Evolutionary conservation across 1,140 invertebrate species (phyloP), one percentile per base, ranked within the genome.

Genomic region (Dysdera silvatica): DNA sequence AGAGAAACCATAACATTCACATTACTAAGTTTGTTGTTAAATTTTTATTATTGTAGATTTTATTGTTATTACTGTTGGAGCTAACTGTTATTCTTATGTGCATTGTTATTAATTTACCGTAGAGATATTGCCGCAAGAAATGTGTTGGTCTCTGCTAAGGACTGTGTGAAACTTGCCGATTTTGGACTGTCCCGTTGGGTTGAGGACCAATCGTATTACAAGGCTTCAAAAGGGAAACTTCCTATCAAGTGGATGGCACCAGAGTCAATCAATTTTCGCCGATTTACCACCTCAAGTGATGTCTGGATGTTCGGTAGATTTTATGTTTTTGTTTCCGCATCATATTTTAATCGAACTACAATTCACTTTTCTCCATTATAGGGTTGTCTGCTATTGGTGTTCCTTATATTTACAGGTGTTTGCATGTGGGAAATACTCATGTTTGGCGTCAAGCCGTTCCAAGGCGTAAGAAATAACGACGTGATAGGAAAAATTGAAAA

Each of bases 211-310:
- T 93, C 88, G 65, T 97, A 97, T 77, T 98, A 98, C 77, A 95
- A 95, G 75, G 93, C 94, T 10, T 95, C 93, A 5, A 91, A 91
- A 76, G 91, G 93, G 16, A 96, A 97, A 76, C 78, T 98, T 55
- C 95, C 94, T 2, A 96, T 98, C 66, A 99, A 99, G 74, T 99
- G 96, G 96, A 95, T 99, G 94, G 93, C 95, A 31, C 96, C 96
- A 0, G 97, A 99, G 77, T 95, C 91, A 12, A 98, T 99, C 63
- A 98, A 98, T 78, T 98, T 98, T 75, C 79, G 71, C 59, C 79
- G 92, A 69, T 99, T 99, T 76, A 98, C 95, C 0, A 91, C 91
- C 7, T 89, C 93, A 4, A 95, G 92, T 71, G 97, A 99, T 80
- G 95, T 99, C 0, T 99, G 94, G 96, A 98, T 98, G 95, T 99